phyloP scores from a whole-genome alignment of 2,888 invertebrate genomes.

The Heterodera filipjevi region DNA sequence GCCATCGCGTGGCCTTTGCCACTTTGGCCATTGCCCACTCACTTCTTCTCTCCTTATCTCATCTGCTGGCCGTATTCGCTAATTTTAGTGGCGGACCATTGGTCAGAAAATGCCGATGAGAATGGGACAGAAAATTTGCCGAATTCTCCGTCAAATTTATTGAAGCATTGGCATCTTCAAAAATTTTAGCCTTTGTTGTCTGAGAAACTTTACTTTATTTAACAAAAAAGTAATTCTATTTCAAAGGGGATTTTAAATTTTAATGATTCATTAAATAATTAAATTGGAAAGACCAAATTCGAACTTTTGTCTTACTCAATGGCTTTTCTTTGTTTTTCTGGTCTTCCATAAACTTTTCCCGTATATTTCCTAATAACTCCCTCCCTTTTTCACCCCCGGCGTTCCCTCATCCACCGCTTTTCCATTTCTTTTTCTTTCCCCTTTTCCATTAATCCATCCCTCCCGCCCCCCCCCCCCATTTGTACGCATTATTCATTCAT shows the following conservation, averaged over 20 bases:
- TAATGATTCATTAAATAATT: no score
- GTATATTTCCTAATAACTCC: not conserved
- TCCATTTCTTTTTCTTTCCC: not conserved
- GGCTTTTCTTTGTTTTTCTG: no score
- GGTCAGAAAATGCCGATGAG: not conserved
- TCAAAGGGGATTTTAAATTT: no score
- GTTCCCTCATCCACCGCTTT: not conserved
- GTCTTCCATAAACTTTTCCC: not conserved
- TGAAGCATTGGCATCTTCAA: not conserved
- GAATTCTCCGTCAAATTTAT: not conserved
- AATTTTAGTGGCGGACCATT: not conserved
- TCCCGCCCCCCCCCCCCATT: slow-evolving; percentile 9
- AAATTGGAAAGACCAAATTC: no score
- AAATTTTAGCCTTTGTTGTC: no score
- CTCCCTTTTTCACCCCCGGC: not conserved
- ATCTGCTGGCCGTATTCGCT: not conserved
- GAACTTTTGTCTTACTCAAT: no score
- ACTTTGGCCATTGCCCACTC: not conserved
- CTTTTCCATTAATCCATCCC: not conserved
- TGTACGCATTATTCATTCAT: slow-evolving; percentile 3
- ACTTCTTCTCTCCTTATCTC: slow-evolving; percentile 2
- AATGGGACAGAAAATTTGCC: not conserved
- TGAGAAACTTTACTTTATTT: no score
- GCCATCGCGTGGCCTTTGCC: slow-evolving; percentile 3
- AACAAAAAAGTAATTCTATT: no score